These are phyloP conservation scores for Parelbella ahira DNA, from an alignment of 2,888 invertebrate genomes.

Conservation along the genomic window DNA sequence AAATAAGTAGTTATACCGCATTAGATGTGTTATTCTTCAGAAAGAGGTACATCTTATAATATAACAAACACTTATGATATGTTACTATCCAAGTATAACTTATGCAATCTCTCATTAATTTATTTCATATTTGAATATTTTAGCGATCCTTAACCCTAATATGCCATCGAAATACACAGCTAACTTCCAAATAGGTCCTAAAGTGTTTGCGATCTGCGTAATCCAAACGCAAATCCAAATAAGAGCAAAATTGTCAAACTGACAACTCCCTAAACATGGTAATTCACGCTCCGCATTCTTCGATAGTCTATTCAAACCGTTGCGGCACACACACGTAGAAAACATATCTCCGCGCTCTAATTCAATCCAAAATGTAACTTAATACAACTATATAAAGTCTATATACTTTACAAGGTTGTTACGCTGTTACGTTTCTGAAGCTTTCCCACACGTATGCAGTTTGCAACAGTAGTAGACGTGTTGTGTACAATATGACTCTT, in stretches of 20 bases:
- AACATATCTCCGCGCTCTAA: slow-evolving; percentile 60
- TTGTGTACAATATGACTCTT: slow-evolving; percentile 76
- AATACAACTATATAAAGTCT: not conserved
- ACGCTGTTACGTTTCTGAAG: slow-evolving; percentile 39
- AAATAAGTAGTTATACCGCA: too few relatives aligned
- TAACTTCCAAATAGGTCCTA: not conserved
- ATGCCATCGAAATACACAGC: slow-evolving; percentile 5
- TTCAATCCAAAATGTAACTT: slow-evolving; percentile 31
- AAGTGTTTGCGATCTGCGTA: slow-evolving; percentile 23
- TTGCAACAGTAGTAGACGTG: slow-evolving; percentile 66
- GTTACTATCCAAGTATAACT: too few relatives aligned
- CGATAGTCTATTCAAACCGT: slow-evolving; percentile 67
- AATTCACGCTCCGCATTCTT: slow-evolving; percentile 78
- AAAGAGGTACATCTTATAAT: too few relatives aligned
- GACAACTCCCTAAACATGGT: slow-evolving; percentile 76
- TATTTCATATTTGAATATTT: too few relatives aligned
- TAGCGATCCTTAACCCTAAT: too few relatives aligned
- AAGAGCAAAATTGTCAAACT: slow-evolving; percentile 69
- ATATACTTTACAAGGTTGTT: slow-evolving; percentile 24
- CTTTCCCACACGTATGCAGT: slow-evolving; percentile 58
- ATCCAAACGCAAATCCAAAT: slow-evolving; percentile 46
- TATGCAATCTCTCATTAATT: too few relatives aligned
- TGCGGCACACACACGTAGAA: slow-evolving; percentile 60
- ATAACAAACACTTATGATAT: too few relatives aligned
- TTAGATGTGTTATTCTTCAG: too few relatives aligned